A percentile compares a stretch with the other conserved stretches of the same genome.
Conservation (phyloP, 2,113 vertebrate species). For the Oreochromis tanganicae region DNA sequence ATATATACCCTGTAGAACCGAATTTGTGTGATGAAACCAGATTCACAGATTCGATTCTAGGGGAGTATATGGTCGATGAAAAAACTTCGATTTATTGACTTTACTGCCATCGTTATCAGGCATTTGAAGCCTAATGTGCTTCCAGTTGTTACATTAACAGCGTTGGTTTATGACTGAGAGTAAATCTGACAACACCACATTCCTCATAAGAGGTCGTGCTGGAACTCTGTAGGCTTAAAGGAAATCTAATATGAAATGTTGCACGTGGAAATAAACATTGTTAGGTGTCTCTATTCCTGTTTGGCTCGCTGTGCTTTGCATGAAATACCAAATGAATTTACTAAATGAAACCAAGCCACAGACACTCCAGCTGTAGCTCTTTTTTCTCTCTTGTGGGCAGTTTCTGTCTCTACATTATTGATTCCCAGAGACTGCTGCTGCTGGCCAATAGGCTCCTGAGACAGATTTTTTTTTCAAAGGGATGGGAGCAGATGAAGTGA, state of each 20-base stretch:
- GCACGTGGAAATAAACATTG: background rate
- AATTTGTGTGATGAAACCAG: slow-evolving; percentile 86
- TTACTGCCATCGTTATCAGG: background rate
- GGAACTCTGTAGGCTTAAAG: background rate
- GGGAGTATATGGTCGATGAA: slow-evolving; percentile 99
- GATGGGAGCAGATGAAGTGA: slow-evolving; percentile 69
- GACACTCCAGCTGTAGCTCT: slow-evolving; percentile 23
- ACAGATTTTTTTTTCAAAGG: slow-evolving; percentile 38
- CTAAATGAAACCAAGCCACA: background rate
- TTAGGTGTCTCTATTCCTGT: background rate
- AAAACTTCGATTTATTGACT: slow-evolving; percentile 83
- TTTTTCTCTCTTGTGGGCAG: slow-evolving; percentile 29
- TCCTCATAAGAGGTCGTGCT: background rate
- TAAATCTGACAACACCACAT: slow-evolving; percentile 21
- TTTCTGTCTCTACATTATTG: slow-evolving; percentile 65
- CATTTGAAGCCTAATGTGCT: background rate
- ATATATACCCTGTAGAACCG: slow-evolving; percentile 92
- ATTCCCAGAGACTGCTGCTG: slow-evolving; percentile 66
- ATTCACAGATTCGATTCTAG: slow-evolving; percentile 99
- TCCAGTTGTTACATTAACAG: background rate
- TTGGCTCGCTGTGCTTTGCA: background rate
- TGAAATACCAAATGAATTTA: background rate
- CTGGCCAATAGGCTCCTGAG: slow-evolving; percentile 56
- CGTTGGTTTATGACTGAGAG: background rate
- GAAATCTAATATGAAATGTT: slow-evolving; percentile 4